Evolutionary conservation across 2,113 vertebrate genomes (phyloP).

Genomic region (Synchiropus splendidus): DNA sequence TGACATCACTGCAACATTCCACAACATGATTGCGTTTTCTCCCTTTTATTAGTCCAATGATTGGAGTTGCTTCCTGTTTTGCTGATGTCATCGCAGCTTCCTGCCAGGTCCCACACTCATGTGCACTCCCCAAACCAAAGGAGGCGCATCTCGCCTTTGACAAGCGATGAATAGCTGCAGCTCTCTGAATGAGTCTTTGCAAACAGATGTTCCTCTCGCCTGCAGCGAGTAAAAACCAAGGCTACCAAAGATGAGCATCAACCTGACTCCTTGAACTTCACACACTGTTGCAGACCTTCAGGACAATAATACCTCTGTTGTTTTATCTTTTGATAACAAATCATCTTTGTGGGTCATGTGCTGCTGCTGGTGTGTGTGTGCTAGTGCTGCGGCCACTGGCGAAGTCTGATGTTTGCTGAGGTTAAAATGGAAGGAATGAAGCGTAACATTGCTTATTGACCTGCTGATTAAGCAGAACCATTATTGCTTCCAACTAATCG

Average conservation of each 20-base stretch:
- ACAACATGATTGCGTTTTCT: constrained; percentile 31
- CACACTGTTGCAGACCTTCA: constrained; percentile 56
- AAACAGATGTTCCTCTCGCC: constrained; percentile 67
- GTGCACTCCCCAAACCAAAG: constrained; percentile 25
- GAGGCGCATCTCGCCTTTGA: constrained; percentile 29
- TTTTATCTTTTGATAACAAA: constrained; percentile 2
- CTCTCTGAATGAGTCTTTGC: constrained; percentile 44
- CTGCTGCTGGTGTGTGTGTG: constrained; percentile 10
- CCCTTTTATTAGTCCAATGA: constrained; percentile 29
- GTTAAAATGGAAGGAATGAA: constrained; percentile 41
- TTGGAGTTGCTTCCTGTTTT: constrained; percentile 33
- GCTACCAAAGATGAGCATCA: constrained; percentile 58
- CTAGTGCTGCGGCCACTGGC: constrained; percentile 22
- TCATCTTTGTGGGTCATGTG: constrained; percentile 8
- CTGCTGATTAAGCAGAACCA: constrained; percentile 61
- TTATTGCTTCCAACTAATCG: constrained; percentile 51
- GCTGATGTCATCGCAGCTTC: constrained; percentile 35
- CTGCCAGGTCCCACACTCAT: constrained; percentile 26
- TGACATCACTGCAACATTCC: constrained; percentile 5
- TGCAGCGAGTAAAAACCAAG: constrained; percentile 55
- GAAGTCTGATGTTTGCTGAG: constrained; percentile 36
- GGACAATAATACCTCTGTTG: constrained; percentile 21
- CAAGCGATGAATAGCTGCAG: constrained; percentile 32
- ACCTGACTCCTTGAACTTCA: constrained; percentile 64
- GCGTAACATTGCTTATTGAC: constrained; percentile 56